phyloP scores from a whole-genome alignment of 2,888 invertebrate genomes.

The Drosophila borealis region DNA sequence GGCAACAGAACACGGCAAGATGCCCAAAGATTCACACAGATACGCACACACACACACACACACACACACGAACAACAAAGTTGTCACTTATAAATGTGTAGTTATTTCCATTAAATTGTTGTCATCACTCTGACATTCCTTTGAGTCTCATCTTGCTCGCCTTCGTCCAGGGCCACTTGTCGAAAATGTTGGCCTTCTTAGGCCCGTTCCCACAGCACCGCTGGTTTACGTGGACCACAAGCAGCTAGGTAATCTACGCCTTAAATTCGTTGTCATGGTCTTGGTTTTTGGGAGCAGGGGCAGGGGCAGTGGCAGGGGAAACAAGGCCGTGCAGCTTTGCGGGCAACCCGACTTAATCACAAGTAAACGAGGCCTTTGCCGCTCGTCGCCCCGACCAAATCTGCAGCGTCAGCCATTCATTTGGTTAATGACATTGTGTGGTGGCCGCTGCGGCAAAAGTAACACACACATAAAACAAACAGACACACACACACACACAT shows the following conservation, averaged over 20 bases:
- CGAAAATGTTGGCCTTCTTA: slow-evolving; percentile 34
- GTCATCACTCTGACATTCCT: slow-evolving; percentile 78
- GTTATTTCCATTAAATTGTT: slow-evolving; percentile 81
- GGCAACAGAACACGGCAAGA: slow-evolving; percentile 30
- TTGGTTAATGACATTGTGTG: slow-evolving; percentile 80
- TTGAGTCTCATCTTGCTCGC: slow-evolving; percentile 61
- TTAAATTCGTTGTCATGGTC: slow-evolving; percentile 10
- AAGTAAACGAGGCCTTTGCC: slow-evolving; percentile 65
- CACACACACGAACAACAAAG: slow-evolving; percentile 45
- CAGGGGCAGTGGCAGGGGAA: neutral
- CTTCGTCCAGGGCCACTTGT: slow-evolving; percentile 48
- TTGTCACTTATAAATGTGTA: slow-evolving; percentile 79
- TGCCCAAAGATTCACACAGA: slow-evolving; percentile 19
- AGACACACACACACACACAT: slow-evolving; percentile 24
- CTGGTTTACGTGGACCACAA: slow-evolving; percentile 11
- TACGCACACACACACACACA: slow-evolving; percentile 13
- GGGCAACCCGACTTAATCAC: slow-evolving; percentile 72
- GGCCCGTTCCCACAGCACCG: no score
- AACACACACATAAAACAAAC: slow-evolving; percentile 29
- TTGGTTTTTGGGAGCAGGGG: neutral
- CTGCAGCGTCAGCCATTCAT: slow-evolving; percentile 80
- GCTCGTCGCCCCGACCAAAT: slow-evolving; percentile 42
- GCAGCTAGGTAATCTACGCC: slow-evolving; percentile 66
- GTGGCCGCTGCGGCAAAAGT: slow-evolving; percentile 77
- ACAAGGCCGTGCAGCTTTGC: slow-evolving; percentile 28